phyloP scores from a whole-genome alignment of 2,888 invertebrate genomes.

The Eilema depressum region DNA sequence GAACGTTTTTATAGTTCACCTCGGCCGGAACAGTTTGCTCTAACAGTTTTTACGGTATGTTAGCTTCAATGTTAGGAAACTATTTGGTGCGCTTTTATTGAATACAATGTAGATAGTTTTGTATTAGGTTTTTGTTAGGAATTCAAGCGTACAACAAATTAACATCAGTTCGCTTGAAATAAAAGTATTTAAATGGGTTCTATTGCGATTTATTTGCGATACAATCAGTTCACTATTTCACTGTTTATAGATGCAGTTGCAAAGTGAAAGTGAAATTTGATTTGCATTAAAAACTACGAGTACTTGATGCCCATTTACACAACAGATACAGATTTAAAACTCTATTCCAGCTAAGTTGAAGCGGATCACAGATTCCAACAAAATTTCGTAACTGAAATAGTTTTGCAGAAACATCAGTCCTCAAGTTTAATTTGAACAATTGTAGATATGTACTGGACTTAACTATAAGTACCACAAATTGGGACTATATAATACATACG shows the following conservation, averaged over 20 bases:
- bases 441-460: neutral
- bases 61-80: neutral
- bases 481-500: too few species aligned
- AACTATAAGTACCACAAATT: too few species aligned
- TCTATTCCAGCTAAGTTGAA: neutral
- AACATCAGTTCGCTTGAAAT: neutral
- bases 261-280: too few species aligned
- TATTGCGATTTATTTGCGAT: too few species aligned
- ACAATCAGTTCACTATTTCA: too few species aligned
- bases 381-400: neutral
- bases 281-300: too few species aligned
- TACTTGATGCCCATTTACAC: neutral
- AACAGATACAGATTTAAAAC: neutral
- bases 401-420: neutral
- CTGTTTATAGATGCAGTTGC: too few species aligned
- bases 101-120: neutral
- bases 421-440: neutral
- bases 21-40: neutral
- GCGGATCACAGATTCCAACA: neutral
- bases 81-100: neutral
- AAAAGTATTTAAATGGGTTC: too few species aligned
- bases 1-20: slow-evolving; percentile 10
- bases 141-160: neutral
- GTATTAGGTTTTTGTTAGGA: neutral
- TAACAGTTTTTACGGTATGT: neutral